Base-by-base conservation (phyloP, 1,140 invertebrate genomes). In the Leptopilina boulardi region DNA sequence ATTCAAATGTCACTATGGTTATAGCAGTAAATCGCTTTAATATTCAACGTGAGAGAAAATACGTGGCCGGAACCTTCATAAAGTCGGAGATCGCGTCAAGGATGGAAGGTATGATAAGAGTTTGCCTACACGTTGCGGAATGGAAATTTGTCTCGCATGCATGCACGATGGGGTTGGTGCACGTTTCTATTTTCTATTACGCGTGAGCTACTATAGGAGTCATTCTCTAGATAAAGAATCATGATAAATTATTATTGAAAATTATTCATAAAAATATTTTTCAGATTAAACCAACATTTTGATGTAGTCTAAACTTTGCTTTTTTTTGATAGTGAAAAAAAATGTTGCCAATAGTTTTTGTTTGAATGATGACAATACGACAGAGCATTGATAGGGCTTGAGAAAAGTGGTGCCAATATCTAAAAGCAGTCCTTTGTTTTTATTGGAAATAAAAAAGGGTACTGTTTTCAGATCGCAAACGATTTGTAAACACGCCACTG, bases 51-150 rank as follows among this genome's bases (percentile, higher is more conserved):
- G 59, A 34, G 59, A 66, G 59, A 66, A 51, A 66, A 66, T 66
- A 66, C 59, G 59, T 66, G 59, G 59, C 23, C 26, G 59, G 23
- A 66, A 30, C 26, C 59, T 59, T 23, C 59, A 66, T 34, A 30
- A 66, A 66, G 59, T 66, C 59, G 59, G 59, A 66, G 59, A 66
- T 66, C 59, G 59, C 59, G 59, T 66, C 59, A 26, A 66, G 59
- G 23, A 66, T 66, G 21, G 56, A 59, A 59, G 56, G 21, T 59
- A 59, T 59, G 59, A 66, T 66, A 66, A 66, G 59, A 66, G 23
- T 66, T 66, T 66, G 23, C 26, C 59, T n/a, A 66, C 59, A 66
- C 26, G 23, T 30, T 66, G 59, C 26, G 59, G 26, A 66, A 66
- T 66, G 13, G 59, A 66, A 66, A 66, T 66, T 66, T 30, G 59